Evolutionary conservation across 2,797 vertebrate genomes (phyloP).

Genomic region (Acanthurus leucopareius): DNA sequence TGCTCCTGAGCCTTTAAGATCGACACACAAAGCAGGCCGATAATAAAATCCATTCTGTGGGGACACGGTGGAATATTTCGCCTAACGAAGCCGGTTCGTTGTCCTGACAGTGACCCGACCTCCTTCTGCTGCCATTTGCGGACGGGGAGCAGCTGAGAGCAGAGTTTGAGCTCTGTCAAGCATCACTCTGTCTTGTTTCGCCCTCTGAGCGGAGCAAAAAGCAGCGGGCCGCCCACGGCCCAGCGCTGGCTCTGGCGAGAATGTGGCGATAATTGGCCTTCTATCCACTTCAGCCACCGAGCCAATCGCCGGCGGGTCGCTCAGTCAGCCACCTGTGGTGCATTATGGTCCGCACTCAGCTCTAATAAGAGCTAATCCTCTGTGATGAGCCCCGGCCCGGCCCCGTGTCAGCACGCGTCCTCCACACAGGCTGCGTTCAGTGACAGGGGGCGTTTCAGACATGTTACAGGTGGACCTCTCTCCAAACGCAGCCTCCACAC

Average conservation of each 20-base stretch:
- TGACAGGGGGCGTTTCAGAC: not conserved
- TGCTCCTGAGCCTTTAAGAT: not conserved
- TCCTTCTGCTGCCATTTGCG: constrained; percentile 6
- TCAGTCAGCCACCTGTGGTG: constrained; percentile 68
- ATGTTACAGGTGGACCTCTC: constrained; percentile 25
- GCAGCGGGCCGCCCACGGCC: constrained; percentile 37
- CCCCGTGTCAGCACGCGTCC: constrained; percentile 33
- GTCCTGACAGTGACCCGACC: not conserved
- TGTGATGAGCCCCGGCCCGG: constrained; percentile 54
- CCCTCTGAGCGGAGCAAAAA: constrained; percentile 33
- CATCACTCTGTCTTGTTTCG: constrained; percentile 40
- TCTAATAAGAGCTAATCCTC: constrained; percentile 70
- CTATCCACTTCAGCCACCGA: constrained; percentile 58
- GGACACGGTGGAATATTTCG: not conserved
- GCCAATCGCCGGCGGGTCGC: constrained; percentile 58
- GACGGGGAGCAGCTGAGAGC: constrained; percentile 34
- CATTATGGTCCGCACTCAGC: constrained; percentile 69
- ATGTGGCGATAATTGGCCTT: constrained; percentile 67
- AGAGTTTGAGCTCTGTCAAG: constrained; percentile 35
- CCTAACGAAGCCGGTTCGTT: not conserved
- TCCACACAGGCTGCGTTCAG: constrained; percentile 29
- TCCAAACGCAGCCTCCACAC: not conserved
- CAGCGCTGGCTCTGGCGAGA: constrained; percentile 35
- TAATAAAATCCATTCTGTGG: not conserved
- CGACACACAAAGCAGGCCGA: not conserved